Conservation (phyloP, 1,140 invertebrate genomes). For the Trachymyrmex cornetzi region DNA sequence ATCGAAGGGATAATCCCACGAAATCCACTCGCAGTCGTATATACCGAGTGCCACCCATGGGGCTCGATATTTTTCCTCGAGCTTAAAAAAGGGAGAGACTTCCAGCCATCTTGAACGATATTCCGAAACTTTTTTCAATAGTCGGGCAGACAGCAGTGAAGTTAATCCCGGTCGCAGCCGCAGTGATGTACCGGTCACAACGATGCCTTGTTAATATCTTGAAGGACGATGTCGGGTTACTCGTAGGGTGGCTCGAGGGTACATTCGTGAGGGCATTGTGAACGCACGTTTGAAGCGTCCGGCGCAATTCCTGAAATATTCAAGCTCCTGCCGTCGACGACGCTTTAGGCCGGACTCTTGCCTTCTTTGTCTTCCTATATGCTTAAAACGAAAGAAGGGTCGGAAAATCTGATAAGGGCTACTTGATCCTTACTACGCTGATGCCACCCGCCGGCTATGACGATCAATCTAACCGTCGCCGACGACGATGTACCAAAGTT, state of each 20-base stretch:
- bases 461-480: constrained; percentile 61
- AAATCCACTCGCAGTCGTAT: constrained; percentile 65
- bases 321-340: constrained; percentile 80
- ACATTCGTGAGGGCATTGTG: constrained; percentile 80
- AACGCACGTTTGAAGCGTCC: constrained; percentile 75
- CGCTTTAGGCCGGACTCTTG: constrained; percentile 14
- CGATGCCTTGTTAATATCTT: constrained; percentile 85
- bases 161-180: constrained; percentile 72
- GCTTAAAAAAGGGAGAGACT: constrained; percentile 20
- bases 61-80: constrained; percentile 44
- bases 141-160: constrained; percentile 69
- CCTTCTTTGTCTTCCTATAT: constrained; percentile 58
- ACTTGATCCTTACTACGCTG: constrained; percentile 82
- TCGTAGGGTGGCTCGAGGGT: constrained; percentile 78
- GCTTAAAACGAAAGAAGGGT: constrained; percentile 79
- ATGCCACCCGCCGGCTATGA: constrained; percentile 65
- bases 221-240: constrained; percentile 70
- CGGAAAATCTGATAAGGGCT: constrained; percentile 86
- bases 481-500: background rate
- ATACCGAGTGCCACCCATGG: background rate
- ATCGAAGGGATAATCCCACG: constrained; percentile 73
- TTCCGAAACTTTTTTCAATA: constrained; percentile 77
- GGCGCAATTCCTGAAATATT: constrained; percentile 85
- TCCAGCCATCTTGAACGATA: constrained; percentile 41
- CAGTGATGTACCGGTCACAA: constrained; percentile 78